Evolutionary conservation across 2,113 vertebrate genomes (phyloP).

Genomic region (Oxygymnocypris stewartii): DNA sequence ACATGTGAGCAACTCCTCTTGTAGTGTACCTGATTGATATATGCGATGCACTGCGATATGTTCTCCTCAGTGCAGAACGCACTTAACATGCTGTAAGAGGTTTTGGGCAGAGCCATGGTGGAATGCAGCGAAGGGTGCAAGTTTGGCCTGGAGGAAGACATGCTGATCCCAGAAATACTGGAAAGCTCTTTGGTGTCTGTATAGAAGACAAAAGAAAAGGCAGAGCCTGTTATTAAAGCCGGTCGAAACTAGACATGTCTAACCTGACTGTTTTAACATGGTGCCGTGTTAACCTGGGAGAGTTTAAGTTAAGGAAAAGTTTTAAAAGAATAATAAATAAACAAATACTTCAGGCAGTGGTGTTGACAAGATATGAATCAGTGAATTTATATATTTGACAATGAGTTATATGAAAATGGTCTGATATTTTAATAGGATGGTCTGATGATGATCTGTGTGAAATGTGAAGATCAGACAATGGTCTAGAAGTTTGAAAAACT

Average conservation of each 20-base stretch:
- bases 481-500: too few relatives aligned
- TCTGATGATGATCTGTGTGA: neutral
- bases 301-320: neutral
- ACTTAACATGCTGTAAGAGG: conserved; percentile 78
- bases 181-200: conserved; percentile 79
- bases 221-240: neutral
- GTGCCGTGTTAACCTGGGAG: too few relatives aligned
- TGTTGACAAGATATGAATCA: neutral
- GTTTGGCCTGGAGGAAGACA: conserved; percentile 79
- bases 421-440: neutral
- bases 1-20: neutral
- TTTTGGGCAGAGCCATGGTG: conserved; percentile 78
- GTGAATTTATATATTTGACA: too few relatives aligned
- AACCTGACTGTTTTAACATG: neutral
- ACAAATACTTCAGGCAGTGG: neutral
- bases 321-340: neutral
- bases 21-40: conserved; percentile 85
- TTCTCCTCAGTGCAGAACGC: conserved; percentile 96
- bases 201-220: conserved; percentile 61
- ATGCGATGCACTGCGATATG: conserved; percentile 84
- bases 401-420: too few relatives aligned
- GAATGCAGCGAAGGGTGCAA: conserved; percentile 74
- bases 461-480: neutral
- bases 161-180: conserved; percentile 79
- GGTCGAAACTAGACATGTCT: neutral